A percentile compares a stretch with the other conserved stretches of the same genome.
Evolutionary conservation across 2,113 vertebrate species (phyloP).

Genomic region (Bucco capensis): DNA sequence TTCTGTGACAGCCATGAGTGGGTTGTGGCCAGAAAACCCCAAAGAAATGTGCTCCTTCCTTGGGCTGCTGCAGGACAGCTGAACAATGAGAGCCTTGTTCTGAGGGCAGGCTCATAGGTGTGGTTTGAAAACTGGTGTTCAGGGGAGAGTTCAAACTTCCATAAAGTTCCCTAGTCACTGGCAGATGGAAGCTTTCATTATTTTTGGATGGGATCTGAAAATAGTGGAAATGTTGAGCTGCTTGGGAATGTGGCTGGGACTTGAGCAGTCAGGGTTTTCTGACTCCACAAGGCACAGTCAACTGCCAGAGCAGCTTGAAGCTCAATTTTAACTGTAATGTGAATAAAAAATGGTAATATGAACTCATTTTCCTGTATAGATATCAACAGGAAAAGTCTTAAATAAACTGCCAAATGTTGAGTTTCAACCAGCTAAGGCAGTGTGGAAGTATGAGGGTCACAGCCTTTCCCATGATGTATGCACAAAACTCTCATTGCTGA

Average conservation of each 20-base stretch:
- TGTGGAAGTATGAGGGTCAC: neutral
- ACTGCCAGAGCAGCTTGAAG: neutral
- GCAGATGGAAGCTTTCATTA: neutral
- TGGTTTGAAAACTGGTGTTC: neutral
- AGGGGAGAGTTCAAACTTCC: constrained; percentile 13
- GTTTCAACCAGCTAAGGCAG: neutral
- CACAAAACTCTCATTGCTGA: neutral
- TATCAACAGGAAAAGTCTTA: neutral
- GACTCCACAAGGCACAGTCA: neutral
- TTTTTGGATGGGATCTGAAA: neutral
- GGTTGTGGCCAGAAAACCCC: constrained; percentile 3
- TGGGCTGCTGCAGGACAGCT: neutral
- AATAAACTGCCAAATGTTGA: neutral
- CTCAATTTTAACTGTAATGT: neutral
- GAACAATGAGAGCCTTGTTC: constrained; percentile 57
- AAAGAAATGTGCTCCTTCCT: neutral
- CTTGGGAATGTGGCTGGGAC: neutral
- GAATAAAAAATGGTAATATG: neutral
- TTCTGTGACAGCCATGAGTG: neutral
- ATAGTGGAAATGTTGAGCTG: neutral
- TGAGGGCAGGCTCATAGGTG: neutral
- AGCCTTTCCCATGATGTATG: fast-evolving
- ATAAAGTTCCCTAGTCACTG: neutral
- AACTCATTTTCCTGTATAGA: neutral
- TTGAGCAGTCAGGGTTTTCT: neutral